These are phyloP conservation scores for Rhinolophus ferrumequinum DNA, from an alignment of 2,113 vertebrate species.

Conservation along the genomic window DNA sequence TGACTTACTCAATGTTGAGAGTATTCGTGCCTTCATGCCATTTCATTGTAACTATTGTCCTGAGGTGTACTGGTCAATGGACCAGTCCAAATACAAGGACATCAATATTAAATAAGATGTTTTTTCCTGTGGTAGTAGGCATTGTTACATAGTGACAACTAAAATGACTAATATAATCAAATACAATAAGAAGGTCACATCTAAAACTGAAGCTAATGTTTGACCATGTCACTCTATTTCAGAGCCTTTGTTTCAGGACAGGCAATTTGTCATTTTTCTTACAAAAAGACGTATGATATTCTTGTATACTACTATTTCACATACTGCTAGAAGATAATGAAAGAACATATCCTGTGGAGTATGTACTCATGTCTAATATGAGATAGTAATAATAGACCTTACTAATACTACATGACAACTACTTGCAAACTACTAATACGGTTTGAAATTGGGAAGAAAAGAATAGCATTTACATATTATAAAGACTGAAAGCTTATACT, in stretches of 20 bases:
- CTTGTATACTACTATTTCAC: background rate
- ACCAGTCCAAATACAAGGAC: background rate
- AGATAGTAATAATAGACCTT: background rate
- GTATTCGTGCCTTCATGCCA: background rate
- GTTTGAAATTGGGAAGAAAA: background rate
- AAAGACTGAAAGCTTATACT: background rate
- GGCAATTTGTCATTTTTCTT: background rate
- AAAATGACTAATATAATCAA: conserved; percentile 67
- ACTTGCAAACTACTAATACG: background rate
- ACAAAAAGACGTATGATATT: background rate
- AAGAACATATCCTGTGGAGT: background rate
- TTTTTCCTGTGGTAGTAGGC: background rate
- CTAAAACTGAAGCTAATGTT: conserved; percentile 70
- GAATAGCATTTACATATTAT: background rate
- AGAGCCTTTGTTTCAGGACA: conserved; percentile 53
- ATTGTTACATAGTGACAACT: conserved; percentile 43
- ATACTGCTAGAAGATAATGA: background rate
- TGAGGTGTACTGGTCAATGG: background rate
- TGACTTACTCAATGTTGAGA: background rate
- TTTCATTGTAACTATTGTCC: background rate
- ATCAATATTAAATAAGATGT: background rate
- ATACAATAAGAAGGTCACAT: conserved; percentile 70
- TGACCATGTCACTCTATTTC: conserved; percentile 27
- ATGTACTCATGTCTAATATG: background rate
- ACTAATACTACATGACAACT: background rate